Percentiles rank a stretch among this genome's conserved stretches.
Evolutionary conservation across 2,888 invertebrate species (phyloP).

Genomic region (Cosmia pyralina): DNA sequence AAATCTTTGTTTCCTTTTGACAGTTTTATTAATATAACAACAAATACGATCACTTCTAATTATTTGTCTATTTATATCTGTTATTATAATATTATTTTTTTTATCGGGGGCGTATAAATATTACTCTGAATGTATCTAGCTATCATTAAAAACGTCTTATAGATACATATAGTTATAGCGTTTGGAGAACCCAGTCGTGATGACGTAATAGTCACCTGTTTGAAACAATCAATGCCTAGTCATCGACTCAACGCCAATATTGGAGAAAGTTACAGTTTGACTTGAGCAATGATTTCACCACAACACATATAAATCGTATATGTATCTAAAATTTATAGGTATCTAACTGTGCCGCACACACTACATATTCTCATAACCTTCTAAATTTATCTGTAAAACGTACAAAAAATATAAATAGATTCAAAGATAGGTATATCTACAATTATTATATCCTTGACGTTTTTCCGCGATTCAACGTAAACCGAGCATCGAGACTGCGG

Average conservation of each 20-base stretch:
- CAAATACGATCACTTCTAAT: not conserved
- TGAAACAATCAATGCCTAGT: conserved; percentile 11
- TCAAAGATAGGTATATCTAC: conserved; percentile 16
- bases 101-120: conserved; percentile 1
- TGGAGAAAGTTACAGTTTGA: conserved; percentile 34
- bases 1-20: not conserved
- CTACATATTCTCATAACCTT: conserved; percentile 39
- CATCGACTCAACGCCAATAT: conserved; percentile 15
- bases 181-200: conserved; percentile 26
- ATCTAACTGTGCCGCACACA: not conserved
- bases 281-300: conserved; percentile 42
- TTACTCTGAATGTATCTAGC: conserved; percentile 22
- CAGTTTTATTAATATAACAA: not conserved
- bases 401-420: conserved; percentile 40
- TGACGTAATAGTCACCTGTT: conserved; percentile 51
- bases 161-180: not conserved
- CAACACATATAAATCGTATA: conserved; percentile 5
- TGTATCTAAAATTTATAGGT: not conserved
- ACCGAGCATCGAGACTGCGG: conserved; percentile 6
- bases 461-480: conserved; percentile 62
- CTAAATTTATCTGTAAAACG: conserved; percentile 39
- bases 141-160: conserved; percentile 1
- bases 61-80: not conserved
- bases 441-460: conserved; percentile 61
- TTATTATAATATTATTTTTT: not conserved